Evolutionary conservation across 2,797 vertebrate species (phyloP).

Genomic region (Malacoraja senta): DNA sequence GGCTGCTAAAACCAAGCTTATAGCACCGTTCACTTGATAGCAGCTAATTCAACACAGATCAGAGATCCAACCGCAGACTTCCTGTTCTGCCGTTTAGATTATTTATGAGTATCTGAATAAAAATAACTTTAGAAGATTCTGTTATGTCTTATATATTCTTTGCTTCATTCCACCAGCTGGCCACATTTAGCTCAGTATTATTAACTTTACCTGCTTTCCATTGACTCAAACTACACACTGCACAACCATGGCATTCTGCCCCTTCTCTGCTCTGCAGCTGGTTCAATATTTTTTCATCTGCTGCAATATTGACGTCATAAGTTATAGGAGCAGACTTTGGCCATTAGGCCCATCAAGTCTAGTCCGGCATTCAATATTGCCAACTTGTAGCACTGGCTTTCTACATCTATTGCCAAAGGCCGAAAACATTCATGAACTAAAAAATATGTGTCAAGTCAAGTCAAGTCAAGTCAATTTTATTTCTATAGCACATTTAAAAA

Average conservation of each 20-base stretch:
- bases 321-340: too few species aligned
- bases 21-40: not conserved
- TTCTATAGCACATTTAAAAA: too few species aligned
- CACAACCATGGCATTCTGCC: not conserved
- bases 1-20: not conserved
- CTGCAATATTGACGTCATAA: not conserved
- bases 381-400: not conserved
- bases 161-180: not conserved
- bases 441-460: too few species aligned
- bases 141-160: not conserved
- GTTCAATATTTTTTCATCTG: not conserved
- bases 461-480: too few species aligned
- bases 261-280: not conserved
- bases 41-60: not conserved
- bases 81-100: not conserved
- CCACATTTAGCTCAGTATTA: not conserved
- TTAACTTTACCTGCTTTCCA: conserved; percentile 5
- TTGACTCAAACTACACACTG: not conserved
- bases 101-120: conserved; percentile 28
- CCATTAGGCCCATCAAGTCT: too few species aligned
- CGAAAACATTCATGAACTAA: not conserved
- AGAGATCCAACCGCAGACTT: not conserved
- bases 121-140: conserved; percentile 6
- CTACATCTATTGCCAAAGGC: not conserved
- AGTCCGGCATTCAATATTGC: not conserved